Evolutionary conservation across 1,140 invertebrate species (phyloP).

Genomic region (Rhopalosiphum padi): DNA sequence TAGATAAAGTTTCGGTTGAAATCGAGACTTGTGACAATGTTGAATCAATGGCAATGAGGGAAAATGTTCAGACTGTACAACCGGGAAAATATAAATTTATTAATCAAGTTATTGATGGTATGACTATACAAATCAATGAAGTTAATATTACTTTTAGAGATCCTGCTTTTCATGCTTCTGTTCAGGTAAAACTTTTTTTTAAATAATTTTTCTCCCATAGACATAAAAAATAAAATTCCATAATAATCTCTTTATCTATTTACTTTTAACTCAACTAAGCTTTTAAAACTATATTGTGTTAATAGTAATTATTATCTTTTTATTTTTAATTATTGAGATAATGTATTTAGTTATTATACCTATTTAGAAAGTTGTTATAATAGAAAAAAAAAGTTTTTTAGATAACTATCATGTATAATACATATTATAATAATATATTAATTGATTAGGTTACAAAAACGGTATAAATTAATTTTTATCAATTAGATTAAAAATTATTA

Average conservation of each 20-base stretch:
- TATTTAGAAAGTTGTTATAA: neutral
- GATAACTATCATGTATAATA: neutral
- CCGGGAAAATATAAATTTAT: constrained; percentile 87
- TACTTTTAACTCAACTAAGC: neutral
- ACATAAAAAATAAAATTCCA: neutral
- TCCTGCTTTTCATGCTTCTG: constrained; percentile 90
- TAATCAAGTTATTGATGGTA: constrained; percentile 96
- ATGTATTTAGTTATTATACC: neutral
- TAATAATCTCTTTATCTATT: neutral
- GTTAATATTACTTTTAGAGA: constrained; percentile 93
- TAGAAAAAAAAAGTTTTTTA: neutral
- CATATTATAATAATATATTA: neutral
- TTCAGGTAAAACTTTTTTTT: constrained; percentile 75
- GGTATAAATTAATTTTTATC: neutral
- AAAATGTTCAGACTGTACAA: constrained; percentile 59
- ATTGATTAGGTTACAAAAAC: neutral
- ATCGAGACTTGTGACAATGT: constrained; percentile 89
- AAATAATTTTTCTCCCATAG: neutral
- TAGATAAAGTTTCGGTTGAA: constrained; percentile 90
- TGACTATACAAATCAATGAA: constrained; percentile 93
- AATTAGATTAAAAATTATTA: neutral
- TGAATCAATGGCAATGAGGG: constrained; percentile 67
- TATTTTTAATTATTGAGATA: neutral
- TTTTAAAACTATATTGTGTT: neutral
- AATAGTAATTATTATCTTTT: neutral